Evolutionary conservation across 2,888 invertebrate genomes (phyloP).

Genomic region (Nipponacmea schrenckii): DNA sequence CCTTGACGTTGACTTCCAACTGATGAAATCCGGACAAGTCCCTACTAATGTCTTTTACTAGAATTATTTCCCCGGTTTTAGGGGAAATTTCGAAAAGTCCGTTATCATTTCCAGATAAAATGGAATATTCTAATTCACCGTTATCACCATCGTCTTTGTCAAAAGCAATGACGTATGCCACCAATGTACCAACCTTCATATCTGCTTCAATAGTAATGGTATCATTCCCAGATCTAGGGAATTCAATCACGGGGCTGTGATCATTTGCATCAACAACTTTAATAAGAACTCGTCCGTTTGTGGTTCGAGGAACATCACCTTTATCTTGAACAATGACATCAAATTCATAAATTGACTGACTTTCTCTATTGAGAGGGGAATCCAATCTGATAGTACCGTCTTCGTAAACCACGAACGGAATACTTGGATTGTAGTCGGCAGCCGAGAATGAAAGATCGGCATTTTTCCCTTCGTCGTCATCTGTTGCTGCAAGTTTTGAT

Average conservation of each 20-base stretch:
- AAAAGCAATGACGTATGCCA: neutral
- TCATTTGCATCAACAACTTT: conserved; percentile 52
- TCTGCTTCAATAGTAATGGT: neutral
- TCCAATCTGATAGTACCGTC: conserved; percentile 34
- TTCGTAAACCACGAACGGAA: conserved; percentile 40
- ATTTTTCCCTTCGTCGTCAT: neutral
- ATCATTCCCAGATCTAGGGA: conserved; percentile 21
- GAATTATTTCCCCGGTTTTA: neutral
- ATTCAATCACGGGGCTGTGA: conserved; percentile 46
- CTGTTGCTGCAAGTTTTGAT: neutral
- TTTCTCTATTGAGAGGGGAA: conserved; percentile 44
- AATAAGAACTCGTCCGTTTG: conserved; percentile 38
- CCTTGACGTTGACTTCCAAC: conserved; percentile 87
- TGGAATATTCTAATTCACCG: neutral
- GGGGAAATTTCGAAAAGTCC: neutral
- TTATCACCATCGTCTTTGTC: neutral
- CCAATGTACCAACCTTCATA: neutral
- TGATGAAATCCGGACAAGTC: conserved; percentile 79
- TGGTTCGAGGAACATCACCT: conserved; percentile 42
- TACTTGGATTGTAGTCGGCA: conserved; percentile 68
- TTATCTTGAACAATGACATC: conserved; percentile 43
- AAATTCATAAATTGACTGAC: conserved; percentile 37
- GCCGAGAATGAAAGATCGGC: neutral
- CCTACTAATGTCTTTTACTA: conserved; percentile 76
- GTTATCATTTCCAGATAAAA: neutral